Evolutionary conservation across 1,140 invertebrate genomes (phyloP).

Genomic region (Trachymyrmex septentrionalis): DNA sequence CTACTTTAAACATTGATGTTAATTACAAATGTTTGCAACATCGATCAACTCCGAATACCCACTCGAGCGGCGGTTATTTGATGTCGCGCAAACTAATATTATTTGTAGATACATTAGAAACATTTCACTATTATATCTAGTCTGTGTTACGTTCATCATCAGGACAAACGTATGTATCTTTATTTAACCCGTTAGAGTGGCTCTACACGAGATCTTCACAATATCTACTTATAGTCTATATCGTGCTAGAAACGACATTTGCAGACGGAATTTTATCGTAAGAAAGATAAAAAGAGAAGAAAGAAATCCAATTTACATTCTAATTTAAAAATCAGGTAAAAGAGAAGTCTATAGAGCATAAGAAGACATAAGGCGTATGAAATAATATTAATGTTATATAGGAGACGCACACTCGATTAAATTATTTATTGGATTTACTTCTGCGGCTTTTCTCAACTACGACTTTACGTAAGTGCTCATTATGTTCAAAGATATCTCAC

Average conservation of each 20-base stretch:
- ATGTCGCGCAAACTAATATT: slow-evolving; percentile 29
- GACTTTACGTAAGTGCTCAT: background rate
- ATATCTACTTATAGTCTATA: background rate
- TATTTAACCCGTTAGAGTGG: slow-evolving; percentile 8
- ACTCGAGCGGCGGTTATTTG: slow-evolving; percentile 2
- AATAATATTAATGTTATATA: background rate
- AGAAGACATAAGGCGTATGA: background rate
- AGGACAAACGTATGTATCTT: background rate
- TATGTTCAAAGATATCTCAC: background rate
- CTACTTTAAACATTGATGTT: slow-evolving; percentile 6
- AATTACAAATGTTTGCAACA: slow-evolving; percentile 29
- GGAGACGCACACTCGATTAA: background rate
- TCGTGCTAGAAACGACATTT: background rate
- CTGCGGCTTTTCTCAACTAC: background rate
- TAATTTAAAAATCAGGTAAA: background rate
- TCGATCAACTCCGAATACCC: slow-evolving; percentile 16
- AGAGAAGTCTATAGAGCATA: background rate
- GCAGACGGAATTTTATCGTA: background rate
- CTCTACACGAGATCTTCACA: background rate
- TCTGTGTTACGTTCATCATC: background rate
- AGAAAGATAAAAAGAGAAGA: background rate
- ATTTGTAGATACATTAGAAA: slow-evolving; percentile 37
- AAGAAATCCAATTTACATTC: background rate
- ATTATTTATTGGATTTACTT: slow-evolving; percentile 1
- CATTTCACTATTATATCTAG: background rate